phyloP scores from a whole-genome alignment of 2,797 vertebrate genomes.

The Danionella dracula region DNA sequence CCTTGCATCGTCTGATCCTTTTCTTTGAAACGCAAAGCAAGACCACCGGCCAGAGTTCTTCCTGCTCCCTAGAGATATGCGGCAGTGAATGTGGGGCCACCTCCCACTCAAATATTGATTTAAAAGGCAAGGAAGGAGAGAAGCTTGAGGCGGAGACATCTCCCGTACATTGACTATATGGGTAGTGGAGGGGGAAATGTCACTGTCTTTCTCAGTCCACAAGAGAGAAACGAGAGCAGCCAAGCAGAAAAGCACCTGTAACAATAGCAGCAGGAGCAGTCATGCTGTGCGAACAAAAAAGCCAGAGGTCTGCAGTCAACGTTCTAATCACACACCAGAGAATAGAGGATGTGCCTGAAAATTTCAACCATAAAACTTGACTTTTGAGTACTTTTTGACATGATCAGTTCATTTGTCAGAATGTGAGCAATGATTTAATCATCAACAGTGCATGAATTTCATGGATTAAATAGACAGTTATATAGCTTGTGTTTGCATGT shows the following conservation, averaged over 20 bases:
- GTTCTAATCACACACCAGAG: constrained; percentile 16
- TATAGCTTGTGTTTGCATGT: too few relatives aligned
- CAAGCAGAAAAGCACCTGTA: constrained; percentile 21
- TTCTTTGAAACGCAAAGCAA: constrained; percentile 34
- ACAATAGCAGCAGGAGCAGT: neutral
- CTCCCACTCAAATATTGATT: constrained; percentile 63
- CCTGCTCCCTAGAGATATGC: constrained; percentile 50
- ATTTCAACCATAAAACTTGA: constrained; percentile 5
- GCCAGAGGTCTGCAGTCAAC: neutral
- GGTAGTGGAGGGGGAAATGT: neutral
- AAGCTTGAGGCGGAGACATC: constrained; percentile 19
- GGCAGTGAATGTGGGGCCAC: constrained; percentile 29
- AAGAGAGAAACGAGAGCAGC: neutral
- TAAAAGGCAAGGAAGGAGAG: constrained; percentile 29
- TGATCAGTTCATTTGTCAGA: neutral
- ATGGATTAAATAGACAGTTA: too few relatives aligned
- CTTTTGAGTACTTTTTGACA: neutral
- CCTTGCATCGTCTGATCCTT: constrained; percentile 34
- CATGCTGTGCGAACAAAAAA: constrained; percentile 5
- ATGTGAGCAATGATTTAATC: constrained; percentile 10
- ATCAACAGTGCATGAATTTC: neutral
- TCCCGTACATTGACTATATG: constrained; percentile 4
- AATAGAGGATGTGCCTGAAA: neutral
- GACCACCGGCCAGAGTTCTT: constrained; percentile 17
- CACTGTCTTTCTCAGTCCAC: constrained; percentile 20